Conservation (phyloP, 2,113 vertebrate genomes). For the Scophthalmus maximus region DNA sequence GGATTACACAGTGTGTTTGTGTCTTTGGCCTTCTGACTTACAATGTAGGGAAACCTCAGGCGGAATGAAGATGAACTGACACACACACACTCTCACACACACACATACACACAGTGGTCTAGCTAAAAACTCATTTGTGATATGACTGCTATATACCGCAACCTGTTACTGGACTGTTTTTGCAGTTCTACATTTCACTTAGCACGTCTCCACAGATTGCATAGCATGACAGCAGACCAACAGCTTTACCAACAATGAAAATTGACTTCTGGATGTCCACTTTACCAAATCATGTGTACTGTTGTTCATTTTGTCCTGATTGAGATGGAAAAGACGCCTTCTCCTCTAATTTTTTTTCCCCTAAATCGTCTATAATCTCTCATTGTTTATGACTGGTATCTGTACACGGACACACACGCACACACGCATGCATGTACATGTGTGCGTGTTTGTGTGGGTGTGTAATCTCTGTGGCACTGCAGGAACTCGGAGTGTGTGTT, state of each 20-base stretch:
- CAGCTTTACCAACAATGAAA: conserved; percentile 2
- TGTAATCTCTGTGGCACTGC: conserved; percentile 67
- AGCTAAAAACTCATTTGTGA: neutral
- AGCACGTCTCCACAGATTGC: neutral
- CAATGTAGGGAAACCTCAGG: conserved; percentile 31
- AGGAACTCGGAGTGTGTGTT: conserved; percentile 63
- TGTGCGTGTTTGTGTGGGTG: conserved; percentile 40
- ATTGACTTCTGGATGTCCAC: conserved; percentile 12
- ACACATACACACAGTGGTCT: conserved; percentile 1
- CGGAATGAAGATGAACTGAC: neutral
- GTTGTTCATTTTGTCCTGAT: conserved; percentile 10
- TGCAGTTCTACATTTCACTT: neutral
- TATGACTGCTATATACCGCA: neutral
- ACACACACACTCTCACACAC: neutral
- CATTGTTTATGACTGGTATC: conserved; percentile 43
- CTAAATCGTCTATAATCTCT: conserved; percentile 46
- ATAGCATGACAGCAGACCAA: neutral
- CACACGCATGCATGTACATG: neutral
- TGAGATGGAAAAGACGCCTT: conserved; percentile 14
- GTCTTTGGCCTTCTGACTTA: conserved; percentile 43
- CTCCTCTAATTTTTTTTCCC: neutral
- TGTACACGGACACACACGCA: conserved; percentile 13
- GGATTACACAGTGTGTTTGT: conserved; percentile 64
- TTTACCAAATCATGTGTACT: conserved; percentile 13
- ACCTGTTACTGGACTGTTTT: neutral